These are phyloP conservation scores for Trichechus manatus DNA, from an alignment of 2,113 vertebrate genomes.

Conservation along the genomic window DNA sequence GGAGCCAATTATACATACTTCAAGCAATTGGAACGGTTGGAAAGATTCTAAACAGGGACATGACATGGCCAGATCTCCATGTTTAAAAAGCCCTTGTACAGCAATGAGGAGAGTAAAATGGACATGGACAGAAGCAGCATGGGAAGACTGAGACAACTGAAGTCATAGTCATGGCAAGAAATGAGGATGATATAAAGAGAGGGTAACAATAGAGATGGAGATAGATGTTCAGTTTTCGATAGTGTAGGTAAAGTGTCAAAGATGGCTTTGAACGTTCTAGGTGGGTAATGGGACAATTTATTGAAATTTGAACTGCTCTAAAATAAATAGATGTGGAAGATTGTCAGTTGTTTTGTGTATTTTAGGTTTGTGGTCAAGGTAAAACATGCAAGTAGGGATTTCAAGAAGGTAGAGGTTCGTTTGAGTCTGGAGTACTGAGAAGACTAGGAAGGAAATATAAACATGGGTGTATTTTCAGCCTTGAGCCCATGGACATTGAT, in stretches of 20 bases:
- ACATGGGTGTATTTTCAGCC: neutral
- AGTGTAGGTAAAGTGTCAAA: neutral
- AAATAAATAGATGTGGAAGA: neutral
- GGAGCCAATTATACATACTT: neutral
- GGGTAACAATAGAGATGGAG: neutral
- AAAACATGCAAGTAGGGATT: neutral
- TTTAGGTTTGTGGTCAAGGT: neutral
- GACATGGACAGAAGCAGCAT: neutral
- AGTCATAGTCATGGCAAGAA: neutral
- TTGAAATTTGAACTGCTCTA: neutral
- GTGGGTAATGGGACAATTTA: neutral
- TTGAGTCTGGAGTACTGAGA: neutral
- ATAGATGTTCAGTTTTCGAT: neutral
- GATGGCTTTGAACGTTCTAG: neutral
- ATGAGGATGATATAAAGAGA: rapidly evolving
- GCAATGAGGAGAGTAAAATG: neutral
- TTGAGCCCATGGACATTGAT: neutral
- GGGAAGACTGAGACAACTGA: neutral
- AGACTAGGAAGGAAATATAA: neutral
- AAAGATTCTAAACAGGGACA: neutral
- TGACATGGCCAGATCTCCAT: neutral
- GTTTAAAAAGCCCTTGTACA: neutral
- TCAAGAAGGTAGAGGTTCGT: neutral
- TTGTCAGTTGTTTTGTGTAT: neutral
- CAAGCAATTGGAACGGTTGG: neutral